A percentile compares a stretch with the other conserved stretches of the same genome.
Evolutionary conservation across 2,113 vertebrate genomes (phyloP).

Genomic region (Ceratotherium simum): DNA sequence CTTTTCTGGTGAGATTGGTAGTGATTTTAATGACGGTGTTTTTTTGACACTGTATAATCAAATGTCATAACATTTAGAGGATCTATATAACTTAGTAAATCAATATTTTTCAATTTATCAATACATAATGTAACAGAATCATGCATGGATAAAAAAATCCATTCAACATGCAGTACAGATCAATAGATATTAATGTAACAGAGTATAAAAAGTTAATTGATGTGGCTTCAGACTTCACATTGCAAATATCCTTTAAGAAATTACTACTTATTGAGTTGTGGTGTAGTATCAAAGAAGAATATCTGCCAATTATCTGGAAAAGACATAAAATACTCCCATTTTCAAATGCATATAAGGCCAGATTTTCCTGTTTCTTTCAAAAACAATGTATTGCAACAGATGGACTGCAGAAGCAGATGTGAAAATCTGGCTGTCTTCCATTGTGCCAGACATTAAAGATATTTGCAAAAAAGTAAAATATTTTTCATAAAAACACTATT

Average conservation of each 20-base stretch:
- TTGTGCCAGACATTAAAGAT: not conserved
- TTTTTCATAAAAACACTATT: constrained; percentile 31
- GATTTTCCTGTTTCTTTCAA: not conserved
- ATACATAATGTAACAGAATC: not conserved
- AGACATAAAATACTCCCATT: not conserved
- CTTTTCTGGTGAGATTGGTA: not conserved
- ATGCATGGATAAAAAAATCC: not conserved
- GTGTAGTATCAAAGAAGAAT: not conserved
- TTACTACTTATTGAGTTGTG: not conserved
- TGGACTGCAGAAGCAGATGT: not conserved
- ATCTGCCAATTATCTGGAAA: constrained; percentile 10
- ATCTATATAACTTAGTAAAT: not conserved
- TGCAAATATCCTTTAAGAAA: constrained; percentile 2
- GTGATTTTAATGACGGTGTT: not conserved
- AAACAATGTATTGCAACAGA: not conserved
- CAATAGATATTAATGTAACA: not conserved
- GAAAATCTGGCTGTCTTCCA: not conserved
- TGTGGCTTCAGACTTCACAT: not conserved
- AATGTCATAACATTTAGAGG: not conserved
- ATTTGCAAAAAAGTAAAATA: not conserved
- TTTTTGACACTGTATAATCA: not conserved
- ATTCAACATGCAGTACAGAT: not conserved
- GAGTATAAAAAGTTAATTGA: constrained; percentile 6
- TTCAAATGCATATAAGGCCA: not conserved
- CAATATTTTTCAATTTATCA: constrained; percentile 50